Conservation (phyloP, 2,888 invertebrate species). For the Patella depressa region DNA sequence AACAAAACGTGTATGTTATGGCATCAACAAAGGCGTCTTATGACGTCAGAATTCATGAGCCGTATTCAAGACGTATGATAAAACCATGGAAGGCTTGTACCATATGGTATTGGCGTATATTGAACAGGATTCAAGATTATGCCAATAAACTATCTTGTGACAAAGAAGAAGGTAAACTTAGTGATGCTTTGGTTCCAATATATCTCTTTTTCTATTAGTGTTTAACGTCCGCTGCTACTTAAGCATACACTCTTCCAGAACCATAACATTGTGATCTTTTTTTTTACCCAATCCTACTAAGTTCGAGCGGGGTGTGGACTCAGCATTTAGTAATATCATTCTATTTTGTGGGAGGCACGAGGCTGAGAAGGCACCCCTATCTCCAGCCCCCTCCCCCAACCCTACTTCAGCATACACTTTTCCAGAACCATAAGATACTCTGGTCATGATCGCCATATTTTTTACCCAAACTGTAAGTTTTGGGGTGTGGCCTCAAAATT, state of each 20-base stretch:
- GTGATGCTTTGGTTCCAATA: neutral
- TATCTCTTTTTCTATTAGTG: neutral
- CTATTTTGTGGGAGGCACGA: neutral
- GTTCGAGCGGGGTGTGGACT: no score
- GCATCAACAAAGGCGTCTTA: slow-evolving; percentile 46
- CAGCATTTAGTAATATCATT: no score
- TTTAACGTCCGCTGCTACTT: no score
- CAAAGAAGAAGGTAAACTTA: slow-evolving; percentile 43
- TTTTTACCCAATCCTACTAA: no score
- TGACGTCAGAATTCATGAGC: slow-evolving; percentile 37
- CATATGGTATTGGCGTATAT: slow-evolving; percentile 43
- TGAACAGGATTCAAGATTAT: slow-evolving; percentile 32
- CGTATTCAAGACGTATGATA: slow-evolving; percentile 50
- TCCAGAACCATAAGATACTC: no score
- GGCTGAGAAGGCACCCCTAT: neutral
- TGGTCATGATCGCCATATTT: no score
- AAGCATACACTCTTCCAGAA: neutral
- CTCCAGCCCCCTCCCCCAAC: neutral
- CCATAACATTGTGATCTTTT: no score
- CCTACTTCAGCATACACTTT: neutral
- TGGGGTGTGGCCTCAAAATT: no score
- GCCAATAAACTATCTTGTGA: slow-evolving; percentile 39
- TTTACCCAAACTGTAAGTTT: no score
- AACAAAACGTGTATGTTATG: slow-evolving; percentile 35
- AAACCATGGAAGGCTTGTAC: slow-evolving; percentile 38